Conservation (phyloP, 2,797 vertebrate genomes). For the Aphelocoma californica region DNA sequence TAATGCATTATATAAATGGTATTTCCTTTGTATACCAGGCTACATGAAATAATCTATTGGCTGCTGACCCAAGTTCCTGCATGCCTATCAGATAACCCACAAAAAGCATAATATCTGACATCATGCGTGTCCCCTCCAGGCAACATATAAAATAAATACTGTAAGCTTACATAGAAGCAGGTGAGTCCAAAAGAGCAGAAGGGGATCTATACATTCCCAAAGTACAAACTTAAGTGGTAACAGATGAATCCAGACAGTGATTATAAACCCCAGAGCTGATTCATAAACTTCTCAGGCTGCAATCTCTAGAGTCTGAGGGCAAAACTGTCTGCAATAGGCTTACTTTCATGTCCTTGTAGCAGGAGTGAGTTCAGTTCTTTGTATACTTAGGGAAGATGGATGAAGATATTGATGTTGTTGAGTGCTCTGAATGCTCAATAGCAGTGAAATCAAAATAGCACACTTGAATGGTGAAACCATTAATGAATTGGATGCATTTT, state of each 20-base stretch:
- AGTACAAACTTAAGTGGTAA: constrained; percentile 12
- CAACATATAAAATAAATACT: background rate
- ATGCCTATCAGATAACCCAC: background rate
- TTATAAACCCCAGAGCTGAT: background rate
- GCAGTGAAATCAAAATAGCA: background rate
- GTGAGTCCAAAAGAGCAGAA: constrained; percentile 6
- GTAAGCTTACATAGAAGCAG: background rate
- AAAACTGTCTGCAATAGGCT: background rate
- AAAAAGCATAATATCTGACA: background rate
- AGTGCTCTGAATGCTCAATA: background rate
- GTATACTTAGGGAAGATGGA: background rate
- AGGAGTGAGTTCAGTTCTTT: background rate
- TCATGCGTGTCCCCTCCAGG: background rate
- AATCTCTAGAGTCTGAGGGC: background rate
- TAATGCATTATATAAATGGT: background rate
- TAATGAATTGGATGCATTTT: background rate
- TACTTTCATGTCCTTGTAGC: background rate
- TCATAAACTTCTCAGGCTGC: background rate
- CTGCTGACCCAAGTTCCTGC: background rate
- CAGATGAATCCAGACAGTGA: background rate
- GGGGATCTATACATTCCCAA: background rate
- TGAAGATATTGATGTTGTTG: background rate
- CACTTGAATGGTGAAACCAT: background rate
- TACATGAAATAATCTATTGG: constrained; percentile 20
- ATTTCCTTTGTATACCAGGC: constrained; percentile 31